Evolutionary conservation across 2,113 vertebrate genomes (phyloP), one percentile per base, ranked within the genome.

Genomic region (Hippocampus guttulatus): DNA sequence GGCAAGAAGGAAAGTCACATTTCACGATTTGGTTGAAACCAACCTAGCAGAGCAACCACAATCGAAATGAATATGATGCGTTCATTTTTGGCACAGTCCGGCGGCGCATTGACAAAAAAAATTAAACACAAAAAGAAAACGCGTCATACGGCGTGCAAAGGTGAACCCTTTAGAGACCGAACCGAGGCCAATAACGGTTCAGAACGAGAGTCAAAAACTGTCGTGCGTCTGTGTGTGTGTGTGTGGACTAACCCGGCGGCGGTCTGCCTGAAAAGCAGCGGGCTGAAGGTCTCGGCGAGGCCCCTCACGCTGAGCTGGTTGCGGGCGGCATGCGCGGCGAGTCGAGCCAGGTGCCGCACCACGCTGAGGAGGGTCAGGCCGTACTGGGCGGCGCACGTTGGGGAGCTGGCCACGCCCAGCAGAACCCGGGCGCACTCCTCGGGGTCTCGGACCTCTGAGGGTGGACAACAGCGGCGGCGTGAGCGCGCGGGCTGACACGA

Each of bases 281-380:
- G 95, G 86, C 94, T 95, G 90, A 99, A 98, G 85, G 90, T 93
- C 91, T 98, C 96, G 0, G 94, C 92, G 52, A 97, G 87, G 65
- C 78, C 85, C 21, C 93, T 92, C 60, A 95, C 92, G 79, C 84
- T 95, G 77, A 97, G 81, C 70, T 95, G 92, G 87, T 94, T 98
- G 81, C 93, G 94, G 85, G 92, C 79, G 41, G 92, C 84, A 30
- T 89, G 88, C 83, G 95, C 91, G 78, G 93, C 96, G 73, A 98
- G 88, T 66, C 91, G 93, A 86, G 94, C 94, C 84, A 98, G 93
- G 91, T 99, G 97, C 55, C 94, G 93, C 47, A 98, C 91, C 83
- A 98, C 92, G 85, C 95, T 95, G 75, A 97, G 95, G 73, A 98
- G 92, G 0, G 96, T 96, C 71, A 98, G 93, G 89, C 96, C 95